A percentile compares a stretch with the other conserved stretches of the same genome.
Conservation (phyloP, 2,888 invertebrate genomes). For the Xestoiulus laeticollis region DNA sequence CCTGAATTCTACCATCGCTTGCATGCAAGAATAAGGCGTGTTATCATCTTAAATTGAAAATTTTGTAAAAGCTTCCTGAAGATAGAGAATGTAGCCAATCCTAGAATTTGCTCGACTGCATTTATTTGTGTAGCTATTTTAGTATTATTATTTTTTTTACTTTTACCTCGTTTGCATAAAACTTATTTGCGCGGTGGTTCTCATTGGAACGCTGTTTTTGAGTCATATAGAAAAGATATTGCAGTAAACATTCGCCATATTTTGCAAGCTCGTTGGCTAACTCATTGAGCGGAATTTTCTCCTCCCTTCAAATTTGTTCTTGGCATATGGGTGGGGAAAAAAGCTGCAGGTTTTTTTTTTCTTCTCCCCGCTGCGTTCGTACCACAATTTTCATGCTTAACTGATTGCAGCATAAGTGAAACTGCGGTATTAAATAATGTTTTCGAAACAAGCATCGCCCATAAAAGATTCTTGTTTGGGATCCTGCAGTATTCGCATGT, state of each 20-base stretch:
- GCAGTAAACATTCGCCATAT: not conserved
- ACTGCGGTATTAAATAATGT: conserved; percentile 9
- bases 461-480: not conserved
- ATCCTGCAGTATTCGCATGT: not conserved
- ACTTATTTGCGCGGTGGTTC: not conserved
- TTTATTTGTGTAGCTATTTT: not conserved
- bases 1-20: too few species aligned
- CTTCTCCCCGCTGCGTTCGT: not conserved
- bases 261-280: conserved; percentile 1
- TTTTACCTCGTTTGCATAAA: not conserved
- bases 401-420: conserved; percentile 1
- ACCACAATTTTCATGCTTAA: not conserved
- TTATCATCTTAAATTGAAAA: too few species aligned
- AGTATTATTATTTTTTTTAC: not conserved
- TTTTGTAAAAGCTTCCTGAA: too few species aligned
- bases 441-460: not conserved
- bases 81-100: too few species aligned
- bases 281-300: not conserved
- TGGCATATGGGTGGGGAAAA: not conserved
- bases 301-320: conserved; percentile 9
- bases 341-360: not conserved
- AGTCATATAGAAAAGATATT: not conserved
- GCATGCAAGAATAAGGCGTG: too few species aligned
- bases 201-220: not conserved
- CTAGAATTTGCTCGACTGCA: not conserved